Percentiles rank a stretch among this genome's conserved stretches.
Evolutionary conservation across 2,888 invertebrate species (phyloP).

Genomic region (Theretra japonica): DNA sequence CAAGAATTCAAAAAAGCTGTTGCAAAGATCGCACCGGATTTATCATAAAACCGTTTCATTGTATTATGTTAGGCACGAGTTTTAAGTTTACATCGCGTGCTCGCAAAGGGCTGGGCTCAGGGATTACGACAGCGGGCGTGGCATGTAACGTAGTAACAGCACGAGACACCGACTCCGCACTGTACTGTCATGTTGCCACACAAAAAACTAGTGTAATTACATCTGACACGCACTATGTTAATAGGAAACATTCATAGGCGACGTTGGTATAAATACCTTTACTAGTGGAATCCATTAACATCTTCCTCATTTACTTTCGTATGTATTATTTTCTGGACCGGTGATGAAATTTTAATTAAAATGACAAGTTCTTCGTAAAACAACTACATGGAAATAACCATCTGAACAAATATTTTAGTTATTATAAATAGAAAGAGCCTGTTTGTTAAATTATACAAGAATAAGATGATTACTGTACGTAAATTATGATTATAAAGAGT

Average conservation of each 20-base stretch:
- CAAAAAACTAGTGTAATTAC: conserved; percentile 56
- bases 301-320: background rate
- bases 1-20: background rate
- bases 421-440: too few species aligned
- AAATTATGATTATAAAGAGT: too few species aligned
- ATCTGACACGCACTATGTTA: conserved; percentile 55
- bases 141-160: conserved; percentile 47
- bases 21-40: too few species aligned
- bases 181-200: conserved; percentile 51
- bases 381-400: too few species aligned
- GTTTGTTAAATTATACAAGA: too few species aligned
- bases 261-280: conserved; percentile 15
- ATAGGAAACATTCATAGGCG: conserved; percentile 45
- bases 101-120: conserved; percentile 65
- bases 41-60: background rate
- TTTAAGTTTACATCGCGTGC: conserved; percentile 54
- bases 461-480: too few species aligned
- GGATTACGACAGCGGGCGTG: conserved; percentile 51
- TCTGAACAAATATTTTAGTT: too few species aligned
- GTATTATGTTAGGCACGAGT: background rate
- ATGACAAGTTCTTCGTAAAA: background rate
- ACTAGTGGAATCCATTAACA: background rate
- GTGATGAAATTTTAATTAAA: background rate
- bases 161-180: conserved; percentile 55
- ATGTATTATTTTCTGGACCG: background rate